Evolutionary conservation across 2,888 invertebrate genomes (phyloP).

Genomic region (Drosophila demipolita): DNA sequence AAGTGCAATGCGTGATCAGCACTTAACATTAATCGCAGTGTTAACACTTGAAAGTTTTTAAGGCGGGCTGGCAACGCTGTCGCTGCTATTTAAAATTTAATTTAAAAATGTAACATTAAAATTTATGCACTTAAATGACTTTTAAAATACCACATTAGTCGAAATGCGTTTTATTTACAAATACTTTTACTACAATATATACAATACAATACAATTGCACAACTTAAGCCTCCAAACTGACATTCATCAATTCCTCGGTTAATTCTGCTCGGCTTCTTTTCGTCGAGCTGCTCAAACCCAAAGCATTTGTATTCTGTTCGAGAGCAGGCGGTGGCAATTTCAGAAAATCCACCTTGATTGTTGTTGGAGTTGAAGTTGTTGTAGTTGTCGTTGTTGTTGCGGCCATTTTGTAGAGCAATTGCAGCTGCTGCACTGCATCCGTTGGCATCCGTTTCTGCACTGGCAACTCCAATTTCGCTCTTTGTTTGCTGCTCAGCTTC

Average conservation of each 20-base stretch:
- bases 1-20: slow-evolving; percentile 6
- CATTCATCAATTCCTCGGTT: slow-evolving; percentile 87
- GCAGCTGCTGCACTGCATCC: slow-evolving; percentile 82
- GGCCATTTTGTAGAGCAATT: slow-evolving; percentile 83
- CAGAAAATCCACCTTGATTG: slow-evolving; percentile 33
- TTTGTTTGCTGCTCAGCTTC: slow-evolving; percentile 25
- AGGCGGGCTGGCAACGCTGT: background rate
- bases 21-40: background rate
- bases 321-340: slow-evolving; percentile 60
- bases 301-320: slow-evolving; percentile 43
- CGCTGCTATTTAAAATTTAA: background rate
- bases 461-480: slow-evolving; percentile 18
- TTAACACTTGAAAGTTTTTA: background rate
- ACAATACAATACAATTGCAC: slow-evolving; percentile 3
- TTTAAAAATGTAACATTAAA: background rate
- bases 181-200: slow-evolving; percentile 6
- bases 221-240: slow-evolving; percentile 84
- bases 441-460: slow-evolving; percentile 84
- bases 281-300: slow-evolving; percentile 50
- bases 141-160: background rate
- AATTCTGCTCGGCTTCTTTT: slow-evolving; percentile 86
- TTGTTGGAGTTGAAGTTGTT: slow-evolving; percentile 29
- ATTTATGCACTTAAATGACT: background rate
- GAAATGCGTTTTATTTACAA: slow-evolving; percentile 25
- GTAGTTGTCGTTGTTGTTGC: slow-evolving; percentile 8